Percentiles rank a stretch among this genome's conserved stretches.
Evolutionary conservation across 1,140 invertebrate genomes (phyloP).

Genomic region (Episyrphus balteatus): DNA sequence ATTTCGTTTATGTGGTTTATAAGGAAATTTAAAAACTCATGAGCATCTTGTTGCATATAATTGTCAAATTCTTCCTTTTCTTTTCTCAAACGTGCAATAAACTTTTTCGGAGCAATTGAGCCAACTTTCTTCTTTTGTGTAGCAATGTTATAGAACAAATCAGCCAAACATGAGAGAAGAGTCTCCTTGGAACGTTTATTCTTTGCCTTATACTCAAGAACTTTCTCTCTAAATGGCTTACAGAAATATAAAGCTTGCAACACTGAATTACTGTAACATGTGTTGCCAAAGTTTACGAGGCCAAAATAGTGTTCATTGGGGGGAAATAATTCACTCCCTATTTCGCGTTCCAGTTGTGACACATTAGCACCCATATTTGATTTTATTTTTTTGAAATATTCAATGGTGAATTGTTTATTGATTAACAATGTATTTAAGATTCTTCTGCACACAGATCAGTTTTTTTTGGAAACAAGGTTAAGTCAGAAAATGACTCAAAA

Average conservation of each 20-base stretch:
- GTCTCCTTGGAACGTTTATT: constrained; percentile 98
- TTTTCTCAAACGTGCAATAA: constrained; percentile 94
- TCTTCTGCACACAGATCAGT: too few relatives aligned
- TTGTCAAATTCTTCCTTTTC: constrained; percentile 99
- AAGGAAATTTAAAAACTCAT: constrained; percentile 98
- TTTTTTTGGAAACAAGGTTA: too few relatives aligned
- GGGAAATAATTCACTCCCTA: constrained; percentile 93
- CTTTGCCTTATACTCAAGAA: constrained; percentile 95
- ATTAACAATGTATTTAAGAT: too few relatives aligned
- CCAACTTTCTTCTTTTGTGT: constrained; percentile 99
- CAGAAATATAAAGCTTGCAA: constrained; percentile 99
- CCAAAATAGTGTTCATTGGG: constrained; percentile 98
- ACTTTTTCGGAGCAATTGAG: constrained; percentile 98
- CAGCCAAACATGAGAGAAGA: constrained; percentile 90
- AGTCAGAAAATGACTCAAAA: too few relatives aligned
- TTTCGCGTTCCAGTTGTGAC: constrained; percentile 95
- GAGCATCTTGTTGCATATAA: constrained; percentile 99
- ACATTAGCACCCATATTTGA: constrained; percentile 89
- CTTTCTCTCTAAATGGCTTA: constrained; percentile 95
- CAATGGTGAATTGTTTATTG: too few relatives aligned
- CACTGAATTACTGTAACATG: constrained; percentile 99
- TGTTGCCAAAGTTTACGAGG: constrained; percentile 99
- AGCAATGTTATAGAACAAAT: constrained; percentile 97
- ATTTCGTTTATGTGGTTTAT: constrained; percentile 95
- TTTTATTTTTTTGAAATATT: not conserved